phyloP scores from a whole-genome alignment of 2,888 invertebrate species.

The Busseola fusca region DNA sequence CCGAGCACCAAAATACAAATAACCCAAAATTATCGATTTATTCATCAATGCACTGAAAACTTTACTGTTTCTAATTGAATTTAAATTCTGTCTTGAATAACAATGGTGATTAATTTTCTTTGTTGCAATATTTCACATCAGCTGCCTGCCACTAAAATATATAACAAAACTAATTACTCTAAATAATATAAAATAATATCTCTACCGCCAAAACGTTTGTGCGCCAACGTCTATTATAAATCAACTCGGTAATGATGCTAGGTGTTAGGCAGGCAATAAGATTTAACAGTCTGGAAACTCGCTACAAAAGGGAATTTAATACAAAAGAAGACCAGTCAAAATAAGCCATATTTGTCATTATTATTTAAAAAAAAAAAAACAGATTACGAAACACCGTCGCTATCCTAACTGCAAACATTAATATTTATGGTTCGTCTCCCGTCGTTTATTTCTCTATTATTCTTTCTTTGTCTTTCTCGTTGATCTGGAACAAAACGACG shows the following conservation, averaged over 20 bases:
- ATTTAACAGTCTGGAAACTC: constrained; percentile 40
- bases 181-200: constrained; percentile 30
- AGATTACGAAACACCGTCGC: constrained; percentile 30
- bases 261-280: constrained; percentile 42
- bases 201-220: constrained; percentile 7
- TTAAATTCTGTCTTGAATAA: background rate
- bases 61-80: background rate
- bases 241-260: constrained; percentile 38
- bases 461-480: constrained; percentile 51
- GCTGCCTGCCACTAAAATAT: constrained; percentile 19
- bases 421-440: constrained; percentile 50
- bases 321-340: constrained; percentile 7
- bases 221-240: constrained; percentile 27
- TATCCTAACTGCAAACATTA: constrained; percentile 44
- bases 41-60: background rate
- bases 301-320: constrained; percentile 11
- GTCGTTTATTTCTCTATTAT: constrained; percentile 55
- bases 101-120: background rate
- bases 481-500: constrained; percentile 59
- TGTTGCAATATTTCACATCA: background rate
- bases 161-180: constrained; percentile 33
- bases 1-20: background rate
- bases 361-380: constrained; percentile 36
- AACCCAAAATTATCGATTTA: background rate
- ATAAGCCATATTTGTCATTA: constrained; percentile 21